Evolutionary conservation across 2,113 vertebrate species (phyloP), one percentile per base, ranked within the genome.

Genomic region (Ceuthmochares aereus): DNA sequence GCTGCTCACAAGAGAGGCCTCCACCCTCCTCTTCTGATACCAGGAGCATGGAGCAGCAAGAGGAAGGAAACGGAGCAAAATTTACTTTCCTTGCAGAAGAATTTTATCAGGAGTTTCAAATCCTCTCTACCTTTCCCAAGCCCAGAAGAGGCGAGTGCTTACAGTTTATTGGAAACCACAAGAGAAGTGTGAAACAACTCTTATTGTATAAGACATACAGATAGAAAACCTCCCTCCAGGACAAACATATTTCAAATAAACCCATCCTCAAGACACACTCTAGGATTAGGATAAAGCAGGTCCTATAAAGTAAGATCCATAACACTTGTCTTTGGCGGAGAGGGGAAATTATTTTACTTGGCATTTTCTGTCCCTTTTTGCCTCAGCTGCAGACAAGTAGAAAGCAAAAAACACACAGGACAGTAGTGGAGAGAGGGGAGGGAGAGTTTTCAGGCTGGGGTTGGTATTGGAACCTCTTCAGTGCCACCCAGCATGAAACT

Each of bases 61-160:
- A 89, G 43, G 47, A 95, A 86, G 82, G 64, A 95, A 95, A 83
- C 42, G 25, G 26, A 67, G 67, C 4, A 20, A 94, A 95, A 96
- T 86, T 30, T 26, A 83, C 34, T 80, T 63, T 68, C 68, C 84
- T 87, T 75, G 72, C 88, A 89, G 74, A 82, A 92, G 74, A 89
- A 72, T 84, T 96, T 96, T 97, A 97, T 94, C 97, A 95, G 56
- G 86, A 92, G 58, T 90, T 90, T 92, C 55, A 26, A 89, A 97
- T 64, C 67, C 15, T 10, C 63, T 84, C 72, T 88, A 32, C 89
- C 75, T 76, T 96, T 95, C 89, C 91, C 79, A 84, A 42, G 25
- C 64, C 84, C 84, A 97, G 59, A 84, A 85, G 30, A 79, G 30
- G 37, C 94, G 96, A 84, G 93, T 95, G 93, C 93, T 97, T 86